Evolutionary conservation across 2,888 invertebrate species (phyloP), one percentile per base, ranked within the genome.

Genomic region (Laothoe populi): DNA sequence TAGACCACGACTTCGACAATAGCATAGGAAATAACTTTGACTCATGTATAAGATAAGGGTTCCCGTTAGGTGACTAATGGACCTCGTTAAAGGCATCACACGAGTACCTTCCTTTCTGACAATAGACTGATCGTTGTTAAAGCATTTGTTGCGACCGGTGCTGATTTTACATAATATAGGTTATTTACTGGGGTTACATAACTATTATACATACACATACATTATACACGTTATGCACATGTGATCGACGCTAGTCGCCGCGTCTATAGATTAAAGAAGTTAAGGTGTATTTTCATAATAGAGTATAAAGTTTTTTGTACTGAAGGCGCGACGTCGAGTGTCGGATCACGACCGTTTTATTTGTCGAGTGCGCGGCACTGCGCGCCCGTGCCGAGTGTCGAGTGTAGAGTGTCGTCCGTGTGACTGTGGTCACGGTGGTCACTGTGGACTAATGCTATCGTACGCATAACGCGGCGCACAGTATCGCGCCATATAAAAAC

Each of bases 41-140:
- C 70, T 80, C 77, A 78, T 64, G 61, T 64, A 64, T 62, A 65
- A 71, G 66, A 64, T 66, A 64, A 73, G 68, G 73, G 69, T 69
- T 74, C 69, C 69, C 68, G 69, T 66, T 63, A 68, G 53, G 70
- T 83, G 81, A 83, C 79, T 82, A 83, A 84, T 74, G 66, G 79
- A 81, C 75, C 84, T 86, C 83, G 87, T 83, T 77, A 75, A 74
- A 70, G 82, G 75, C 75, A 81, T 76, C 81, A 71, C 79, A 75
- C 77, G 70, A 79, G 79, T 85, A 89, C 90, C 88, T 90, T 91
- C 91, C 89, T 90, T 90, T 90, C 84, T 88, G 87, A 91, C 92
- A 92, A 92, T 92, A 92, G 92, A 92, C 92, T 92, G 92, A 92
- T 90, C 76, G 90, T 91, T 91, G 88, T 91, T 92, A 78, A 84